Percentiles rank a stretch among this genome's conserved stretches.
phyloP scores from a whole-genome alignment of 2,797 vertebrate genomes.

The Harpagifer antarcticus region DNA sequence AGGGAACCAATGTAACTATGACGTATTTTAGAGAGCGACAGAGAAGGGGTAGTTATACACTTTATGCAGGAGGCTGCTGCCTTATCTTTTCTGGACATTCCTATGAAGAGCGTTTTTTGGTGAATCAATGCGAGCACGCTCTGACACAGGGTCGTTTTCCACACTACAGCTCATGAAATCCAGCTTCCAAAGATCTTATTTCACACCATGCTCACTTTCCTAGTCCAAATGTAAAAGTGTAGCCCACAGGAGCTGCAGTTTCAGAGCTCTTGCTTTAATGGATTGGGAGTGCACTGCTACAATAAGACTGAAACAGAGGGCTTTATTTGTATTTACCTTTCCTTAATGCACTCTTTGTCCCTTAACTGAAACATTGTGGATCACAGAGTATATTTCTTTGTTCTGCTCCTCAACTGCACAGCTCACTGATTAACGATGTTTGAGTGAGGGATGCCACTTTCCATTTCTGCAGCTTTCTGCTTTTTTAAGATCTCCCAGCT shows the following conservation, averaged over 20 bases:
- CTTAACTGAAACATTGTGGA: neutral
- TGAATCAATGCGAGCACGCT: too few species aligned
- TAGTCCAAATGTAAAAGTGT: neutral
- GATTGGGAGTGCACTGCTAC: neutral
- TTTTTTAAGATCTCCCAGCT: neutral
- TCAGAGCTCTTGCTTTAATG: neutral
- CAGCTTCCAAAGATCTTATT: too few species aligned
- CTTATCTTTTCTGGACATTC: too few species aligned
- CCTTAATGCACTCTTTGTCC: neutral
- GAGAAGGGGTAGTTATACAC: too few species aligned
- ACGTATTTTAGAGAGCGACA: too few species aligned
- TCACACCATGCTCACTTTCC: neutral
- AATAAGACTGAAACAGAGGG: neutral
- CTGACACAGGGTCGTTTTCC: too few species aligned
- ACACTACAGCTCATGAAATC: too few species aligned
- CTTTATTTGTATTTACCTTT: neutral
- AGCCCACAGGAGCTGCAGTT: neutral
- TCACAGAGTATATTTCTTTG: neutral
- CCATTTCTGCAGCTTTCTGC: slow-evolving; percentile 2
- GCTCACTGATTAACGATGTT: neutral
- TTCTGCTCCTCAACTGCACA: neutral
- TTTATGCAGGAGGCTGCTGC: too few species aligned
- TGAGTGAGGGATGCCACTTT: neutral
- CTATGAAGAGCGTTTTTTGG: too few species aligned
- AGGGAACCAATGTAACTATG: too few species aligned